phyloP scores from a whole-genome alignment of 2,888 invertebrate species.

The Drosophila ezoana region DNA sequence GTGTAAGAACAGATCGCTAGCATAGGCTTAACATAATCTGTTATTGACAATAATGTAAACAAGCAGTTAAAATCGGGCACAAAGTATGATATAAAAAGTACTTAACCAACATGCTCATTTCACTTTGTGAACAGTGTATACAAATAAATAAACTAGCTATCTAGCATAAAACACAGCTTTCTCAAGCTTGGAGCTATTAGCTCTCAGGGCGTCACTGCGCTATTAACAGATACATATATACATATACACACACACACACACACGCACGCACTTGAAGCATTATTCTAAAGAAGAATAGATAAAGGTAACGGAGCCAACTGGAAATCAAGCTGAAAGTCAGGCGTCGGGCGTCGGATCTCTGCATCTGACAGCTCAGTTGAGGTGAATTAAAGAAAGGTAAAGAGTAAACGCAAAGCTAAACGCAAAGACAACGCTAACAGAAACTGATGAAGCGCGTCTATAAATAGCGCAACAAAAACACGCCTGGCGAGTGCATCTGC shows the following conservation, averaged over 20 bases:
- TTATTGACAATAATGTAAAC: too few species aligned
- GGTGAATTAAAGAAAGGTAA: constrained; percentile 25
- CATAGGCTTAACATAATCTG: too few species aligned
- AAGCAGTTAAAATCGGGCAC: too few species aligned
- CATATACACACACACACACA: background rate
- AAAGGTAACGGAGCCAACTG: constrained; percentile 10
- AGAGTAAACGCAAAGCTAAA: constrained; percentile 11
- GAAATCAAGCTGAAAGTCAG: constrained; percentile 25
- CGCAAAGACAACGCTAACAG: constrained; percentile 18
- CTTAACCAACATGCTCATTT: too few species aligned
- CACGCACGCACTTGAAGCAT: background rate
- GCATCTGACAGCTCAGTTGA: constrained; percentile 48
- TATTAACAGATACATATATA: background rate
- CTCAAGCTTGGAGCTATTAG: constrained; percentile 34
- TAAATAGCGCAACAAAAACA: constrained; percentile 53
- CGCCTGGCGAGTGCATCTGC: constrained; percentile 37
- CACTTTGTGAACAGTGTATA: background rate
- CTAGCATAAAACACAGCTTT: constrained; percentile 33
- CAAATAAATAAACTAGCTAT: constrained; percentile 31
- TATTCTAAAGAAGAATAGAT: constrained; percentile 35
- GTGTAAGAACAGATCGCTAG: too few species aligned
- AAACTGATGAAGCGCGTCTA: constrained; percentile 60
- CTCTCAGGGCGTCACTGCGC: constrained; percentile 3
- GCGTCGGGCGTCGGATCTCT: constrained; percentile 24
- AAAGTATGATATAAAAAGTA: too few species aligned